Base-by-base conservation (phyloP, 1,140 invertebrate species). In the Drosophila trapezifrons region DNA sequence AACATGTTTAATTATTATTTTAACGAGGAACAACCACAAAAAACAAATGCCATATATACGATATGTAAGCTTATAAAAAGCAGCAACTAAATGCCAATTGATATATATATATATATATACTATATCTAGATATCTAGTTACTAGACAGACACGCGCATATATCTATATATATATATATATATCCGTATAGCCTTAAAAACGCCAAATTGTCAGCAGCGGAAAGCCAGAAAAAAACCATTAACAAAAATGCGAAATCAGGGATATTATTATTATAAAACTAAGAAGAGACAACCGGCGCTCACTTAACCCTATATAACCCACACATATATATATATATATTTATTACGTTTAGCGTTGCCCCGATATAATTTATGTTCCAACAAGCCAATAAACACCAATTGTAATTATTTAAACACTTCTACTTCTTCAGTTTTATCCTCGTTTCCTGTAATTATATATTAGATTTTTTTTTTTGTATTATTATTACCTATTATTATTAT, bases 11-110 rank as follows among this genome's bases (percentile, higher is more conserved):
- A 37, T 47, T 73, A 55, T 43, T 78, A 76, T 60, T 75, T 78
- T 49, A 72, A 72, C 71, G 42, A 63, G 40, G 27, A 27, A 46
- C 12, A 22, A 29, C 12, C 13, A 79, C 42, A 51, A 52, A 52
- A 51, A 52, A 63, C 57, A 55, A 84, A 85, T 87, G 83, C 83
- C 83, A 87, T 87, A 82, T 74, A 87, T 65, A 78, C 55, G 67
- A 83, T 75, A 74, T 80, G 69, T 85, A 78, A 63, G 72, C 65
- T 67, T 18, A 37, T 5, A 57, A 54, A 78, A 65, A 73, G 13
- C 57, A 79, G 71, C 57, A 80, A 80, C 78, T 60, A 64, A 72
- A 87, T 86, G 78, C 82, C 78, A 87, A 86, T 81, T 86, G 73
- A 81, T 81, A 71, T 77, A 80, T 72, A 60, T 69, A 47, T 37